Evolutionary conservation across 2,888 invertebrate species (phyloP).

Genomic region (Galerucella calmariensis): DNA sequence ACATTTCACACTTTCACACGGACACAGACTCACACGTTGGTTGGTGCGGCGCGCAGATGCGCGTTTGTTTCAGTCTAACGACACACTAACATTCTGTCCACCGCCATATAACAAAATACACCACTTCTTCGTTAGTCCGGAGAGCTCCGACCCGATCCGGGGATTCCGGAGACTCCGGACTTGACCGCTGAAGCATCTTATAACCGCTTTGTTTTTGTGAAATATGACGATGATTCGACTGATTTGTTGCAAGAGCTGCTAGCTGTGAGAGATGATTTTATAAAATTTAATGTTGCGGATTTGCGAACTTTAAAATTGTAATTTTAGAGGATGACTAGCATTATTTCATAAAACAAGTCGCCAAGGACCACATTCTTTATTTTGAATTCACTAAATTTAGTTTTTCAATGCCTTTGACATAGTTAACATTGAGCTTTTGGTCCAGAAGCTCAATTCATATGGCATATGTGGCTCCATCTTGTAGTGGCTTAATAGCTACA

Average conservation of each 20-base stretch:
- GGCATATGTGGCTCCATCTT: too few species aligned
- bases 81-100: slow-evolving; percentile 24
- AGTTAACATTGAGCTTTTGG: too few species aligned
- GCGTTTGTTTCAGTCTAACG: slow-evolving; percentile 27
- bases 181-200: slow-evolving; percentile 8
- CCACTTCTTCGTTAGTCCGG: slow-evolving; percentile 21
- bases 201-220: slow-evolving; percentile 7
- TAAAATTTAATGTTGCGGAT: neutral
- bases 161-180: slow-evolving; percentile 21
- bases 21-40: slow-evolving; percentile 51
- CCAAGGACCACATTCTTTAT: neutral
- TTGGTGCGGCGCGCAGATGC: slow-evolving; percentile 26
- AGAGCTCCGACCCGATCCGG: slow-evolving; percentile 16
- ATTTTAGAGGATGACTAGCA: neutral
- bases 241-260: neutral
- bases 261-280: neutral
- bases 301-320: neutral
- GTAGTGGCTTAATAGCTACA: too few species aligned
- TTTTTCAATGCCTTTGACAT: too few species aligned
- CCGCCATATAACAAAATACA: slow-evolving; percentile 23
- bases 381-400: neutral
- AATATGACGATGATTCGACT: slow-evolving; percentile 8
- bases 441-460: too few species aligned
- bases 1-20: slow-evolving; percentile 55
- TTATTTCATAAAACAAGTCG: neutral